Evolutionary conservation across 2,888 invertebrate genomes (phyloP).

Genomic region (Polydesmus complanatus): DNA sequence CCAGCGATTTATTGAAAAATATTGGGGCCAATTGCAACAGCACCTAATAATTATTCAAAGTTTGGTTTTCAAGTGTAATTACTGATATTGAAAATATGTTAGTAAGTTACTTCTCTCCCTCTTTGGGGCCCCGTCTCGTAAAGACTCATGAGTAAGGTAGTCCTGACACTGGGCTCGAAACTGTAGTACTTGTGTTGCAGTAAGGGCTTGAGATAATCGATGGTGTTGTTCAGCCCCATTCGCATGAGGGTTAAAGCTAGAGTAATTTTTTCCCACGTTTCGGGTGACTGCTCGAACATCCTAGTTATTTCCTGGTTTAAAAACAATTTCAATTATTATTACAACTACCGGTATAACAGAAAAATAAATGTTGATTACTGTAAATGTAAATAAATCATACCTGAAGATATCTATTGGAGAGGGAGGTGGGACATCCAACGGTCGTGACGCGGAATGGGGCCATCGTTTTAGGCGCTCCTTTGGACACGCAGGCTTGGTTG

Average conservation of each 20-base stretch:
- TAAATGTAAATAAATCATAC: neutral
- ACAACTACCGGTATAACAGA: neutral
- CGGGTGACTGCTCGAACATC: conserved; percentile 1
- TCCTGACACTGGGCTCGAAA: neutral
- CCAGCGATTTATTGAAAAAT: conserved; percentile 7
- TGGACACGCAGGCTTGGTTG: conserved; percentile 26
- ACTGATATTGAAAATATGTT: neutral
- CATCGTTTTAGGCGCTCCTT: conserved; percentile 9
- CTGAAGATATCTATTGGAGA: conserved; percentile 7
- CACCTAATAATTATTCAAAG: neutral
- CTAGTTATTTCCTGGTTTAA: conserved; percentile 11
- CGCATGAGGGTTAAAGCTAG: conserved; percentile 1
- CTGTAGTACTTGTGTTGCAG: conserved; percentile 3
- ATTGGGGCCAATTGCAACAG: conserved; percentile 1
- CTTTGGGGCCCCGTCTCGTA: conserved; percentile 10
- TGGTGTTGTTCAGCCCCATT: conserved; percentile 12
- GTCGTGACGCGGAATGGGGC: conserved; percentile 3
- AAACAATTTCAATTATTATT: neutral
- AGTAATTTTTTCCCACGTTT: conserved; percentile 9
- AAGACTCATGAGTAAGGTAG: conserved; percentile 2
- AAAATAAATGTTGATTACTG: neutral
- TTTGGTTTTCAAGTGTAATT: neutral
- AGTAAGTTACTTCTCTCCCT: conserved; percentile 5
- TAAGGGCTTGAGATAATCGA: conserved; percentile 9
- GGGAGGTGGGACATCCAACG: conserved; percentile 6